These are phyloP conservation scores for Danio aesculapii DNA, from an alignment of 2,797 vertebrate genomes.

Conservation along the genomic window DNA sequence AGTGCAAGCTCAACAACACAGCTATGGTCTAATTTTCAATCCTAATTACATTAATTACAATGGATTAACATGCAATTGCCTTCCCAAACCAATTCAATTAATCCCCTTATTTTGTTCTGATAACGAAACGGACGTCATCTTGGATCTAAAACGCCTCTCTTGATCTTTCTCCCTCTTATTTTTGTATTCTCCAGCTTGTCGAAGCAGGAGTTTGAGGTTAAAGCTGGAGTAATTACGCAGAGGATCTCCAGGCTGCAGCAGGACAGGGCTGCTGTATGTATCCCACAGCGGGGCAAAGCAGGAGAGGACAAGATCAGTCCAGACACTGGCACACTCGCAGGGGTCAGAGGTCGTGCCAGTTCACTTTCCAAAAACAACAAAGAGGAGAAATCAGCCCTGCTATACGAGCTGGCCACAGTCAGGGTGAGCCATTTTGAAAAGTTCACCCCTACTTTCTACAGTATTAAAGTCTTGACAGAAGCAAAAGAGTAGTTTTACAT, in stretches of 20 bases:
- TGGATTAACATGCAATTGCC: slow-evolving; percentile 23
- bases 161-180: neutral
- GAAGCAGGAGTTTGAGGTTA: slow-evolving; percentile 55
- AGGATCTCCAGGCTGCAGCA: slow-evolving; percentile 76
- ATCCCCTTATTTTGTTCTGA: slow-evolving; percentile 31
- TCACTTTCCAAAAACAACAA: slow-evolving; percentile 64
- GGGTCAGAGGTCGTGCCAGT: slow-evolving; percentile 53
- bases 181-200: slow-evolving; percentile 42
- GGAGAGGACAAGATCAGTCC: slow-evolving; percentile 60
- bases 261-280: slow-evolving; percentile 77
- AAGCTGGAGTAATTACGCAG: slow-evolving; percentile 72
- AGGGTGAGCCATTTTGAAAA: slow-evolving; percentile 78
- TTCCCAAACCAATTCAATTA: slow-evolving; percentile 19
- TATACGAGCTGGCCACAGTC: slow-evolving; percentile 80
- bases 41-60: slow-evolving; percentile 29
- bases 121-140: slow-evolving; percentile 30
- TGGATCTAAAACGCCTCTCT: slow-evolving; percentile 23
- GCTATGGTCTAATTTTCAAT: neutral
- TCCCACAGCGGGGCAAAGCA: slow-evolving; percentile 67
- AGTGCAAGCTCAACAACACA: neutral
- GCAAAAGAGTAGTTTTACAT: too few species aligned
- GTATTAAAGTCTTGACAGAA: neutral
- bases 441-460: neutral
- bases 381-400: slow-evolving; percentile 80
- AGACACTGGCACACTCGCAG: slow-evolving; percentile 67